Evolutionary conservation across 2,888 invertebrate species (phyloP), one percentile per base, ranked within the genome.

Genomic region (Drosophila kuntzei): DNA sequence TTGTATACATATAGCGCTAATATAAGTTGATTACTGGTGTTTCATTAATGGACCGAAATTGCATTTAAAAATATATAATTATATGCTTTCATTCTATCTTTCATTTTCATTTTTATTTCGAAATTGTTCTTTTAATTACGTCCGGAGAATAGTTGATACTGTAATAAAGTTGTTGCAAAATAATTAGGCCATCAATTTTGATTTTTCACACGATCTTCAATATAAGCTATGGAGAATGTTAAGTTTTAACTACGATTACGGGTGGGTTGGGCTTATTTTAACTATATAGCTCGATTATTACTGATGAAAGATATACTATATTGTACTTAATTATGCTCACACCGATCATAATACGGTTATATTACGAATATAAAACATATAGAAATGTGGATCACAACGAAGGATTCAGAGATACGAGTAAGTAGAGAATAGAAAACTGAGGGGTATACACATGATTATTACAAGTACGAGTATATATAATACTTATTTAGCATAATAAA

Each of bases 141-240:
- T 93, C 94, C 94, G 93, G 94, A 94, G 94, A 94, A 94, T 93
- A 94, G 94, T 93, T 94, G 94, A 92, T 94, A 94, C 94, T 94
- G 94, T 91, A 94, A 94, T 93, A 90, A 86, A 86, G 93, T 93
- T 93, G 72, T 82, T 87, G 79, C 85, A 84, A 83, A 87, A 87
- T 88, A 84, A 87, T 82, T 89, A 89, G 71, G 77, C 87, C 76
- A 88, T 86, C 67, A 82, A 82, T 87, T 74, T 77, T 62, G 55
- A 32, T 72, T 57, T 61, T 66, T 59, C 36, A 68, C 60, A 67
- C 63, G 77, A 76, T 74, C 71, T 67, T 44, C 20, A 54, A 61
- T 71, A 65, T 68, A 75, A 58, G 9, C 65, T 71, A 71, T 58
- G 61, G 57, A 76, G 36, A 27, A 41, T 69, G 63, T 64, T 54